A percentile compares a stretch with the other conserved stretches of the same genome.
phyloP scores from a whole-genome alignment of 2,113 vertebrate genomes.

The Lathamus discolor region DNA sequence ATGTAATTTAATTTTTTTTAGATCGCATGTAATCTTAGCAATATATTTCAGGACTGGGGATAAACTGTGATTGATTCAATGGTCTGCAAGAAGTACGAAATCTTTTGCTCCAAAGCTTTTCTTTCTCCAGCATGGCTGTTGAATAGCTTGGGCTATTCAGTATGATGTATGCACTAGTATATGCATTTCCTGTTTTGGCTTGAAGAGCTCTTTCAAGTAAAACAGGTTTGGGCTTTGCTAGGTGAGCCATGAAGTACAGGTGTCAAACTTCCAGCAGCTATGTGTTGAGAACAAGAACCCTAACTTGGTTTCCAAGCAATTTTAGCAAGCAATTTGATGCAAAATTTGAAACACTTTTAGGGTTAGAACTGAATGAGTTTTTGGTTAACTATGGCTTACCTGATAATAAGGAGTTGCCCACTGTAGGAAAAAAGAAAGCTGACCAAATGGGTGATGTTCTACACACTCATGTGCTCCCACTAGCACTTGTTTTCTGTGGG shows the following conservation, averaged over 20 bases:
- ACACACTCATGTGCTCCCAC: rapidly evolving
- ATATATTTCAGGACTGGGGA: not conserved
- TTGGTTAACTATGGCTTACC: not conserved
- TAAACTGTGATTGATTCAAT: not conserved
- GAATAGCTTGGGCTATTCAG: not conserved
- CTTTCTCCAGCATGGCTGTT: rapidly evolving
- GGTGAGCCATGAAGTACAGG: too few relatives aligned
- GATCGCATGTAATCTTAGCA: not conserved
- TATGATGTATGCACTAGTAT: too few relatives aligned
- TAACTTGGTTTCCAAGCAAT: not conserved
- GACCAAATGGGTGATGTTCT: not conserved
- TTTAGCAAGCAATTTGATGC: not conserved
- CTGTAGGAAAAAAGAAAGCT: rapidly evolving
- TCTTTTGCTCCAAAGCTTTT: not conserved
- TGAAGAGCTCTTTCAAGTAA: not conserved
- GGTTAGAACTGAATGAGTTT: not conserved
- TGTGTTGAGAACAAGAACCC: not conserved
- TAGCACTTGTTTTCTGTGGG: not conserved
- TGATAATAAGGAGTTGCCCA: not conserved
- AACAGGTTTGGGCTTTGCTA: not conserved
- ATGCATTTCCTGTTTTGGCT: not conserved
- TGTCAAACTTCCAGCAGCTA: not conserved
- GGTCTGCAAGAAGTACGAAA: not conserved
- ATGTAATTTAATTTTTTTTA: not conserved
- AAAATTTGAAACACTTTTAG: not conserved